Base-by-base conservation (phyloP, 35 echinoderm and acorn worm genomes). In the Eucidaris tribuloides region DNA sequence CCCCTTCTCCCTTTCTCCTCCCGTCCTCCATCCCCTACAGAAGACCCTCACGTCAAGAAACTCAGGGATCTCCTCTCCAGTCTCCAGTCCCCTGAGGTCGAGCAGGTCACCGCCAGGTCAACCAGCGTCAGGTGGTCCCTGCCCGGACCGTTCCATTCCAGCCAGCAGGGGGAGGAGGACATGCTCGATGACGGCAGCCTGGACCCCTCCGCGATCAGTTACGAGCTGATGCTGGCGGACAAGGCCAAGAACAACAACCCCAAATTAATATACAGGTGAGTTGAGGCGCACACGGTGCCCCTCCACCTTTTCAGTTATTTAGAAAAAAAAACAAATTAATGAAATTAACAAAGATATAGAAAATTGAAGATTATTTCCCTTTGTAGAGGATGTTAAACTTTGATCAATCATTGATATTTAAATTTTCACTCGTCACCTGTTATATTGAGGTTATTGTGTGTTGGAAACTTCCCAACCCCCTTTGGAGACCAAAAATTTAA, bases 181-280 rank as follows among this genome's bases (percentile, higher is more conserved):
- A 79, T 28, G 1, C 22, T 42, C 1, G 81, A 88, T 9, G 42
- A 62, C 19, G 76, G 83, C 39, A 84, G n/a, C n/a, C n/a, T 91
- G 0, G 88, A 91, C 37, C 62, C 72, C 17, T 57, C 89, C 2
- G 62, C 52, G 5, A 68, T 83, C 39, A 91, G 82, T 17, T 97
- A 91, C 34, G 94, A 89, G 56, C 58, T 97, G 37, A 52, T 74
- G 20, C 42, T 97, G 29, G 72, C 87, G 24, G 92, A 94, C 39
- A 89, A 85, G 32, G 77, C 74, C 60, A 92, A 83, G 78, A 86
- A 81, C 27, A 81, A 77, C 27, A 81, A 62, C 31, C 45, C 55
- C 11, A 91, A 79, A 76, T 64, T 85, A 15, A 60, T 97, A 55
- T 82, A 92, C 49, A 84, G 89, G 94, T 97, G 85, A 88, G 87